These are phyloP conservation scores for Podarcis muralis DNA, from an alignment of 2,113 vertebrate species.

Conservation along the genomic window DNA sequence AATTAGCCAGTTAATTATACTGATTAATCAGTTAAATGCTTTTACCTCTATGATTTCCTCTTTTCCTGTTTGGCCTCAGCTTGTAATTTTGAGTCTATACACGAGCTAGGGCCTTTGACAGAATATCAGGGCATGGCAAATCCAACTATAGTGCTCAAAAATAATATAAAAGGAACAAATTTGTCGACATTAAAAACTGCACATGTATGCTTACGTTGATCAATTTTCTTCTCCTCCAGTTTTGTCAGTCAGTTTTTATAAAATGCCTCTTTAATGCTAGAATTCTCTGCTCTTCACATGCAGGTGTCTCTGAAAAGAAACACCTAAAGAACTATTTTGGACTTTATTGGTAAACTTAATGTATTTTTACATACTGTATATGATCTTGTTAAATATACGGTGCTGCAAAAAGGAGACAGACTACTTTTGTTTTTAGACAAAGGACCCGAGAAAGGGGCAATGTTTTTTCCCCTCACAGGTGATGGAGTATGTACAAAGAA, in stretches of 20 bases:
- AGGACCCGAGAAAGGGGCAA: constrained; percentile 74
- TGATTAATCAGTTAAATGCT: constrained; percentile 3
- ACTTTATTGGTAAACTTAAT: constrained; percentile 44
- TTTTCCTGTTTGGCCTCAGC: not conserved
- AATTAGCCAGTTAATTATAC: not conserved
- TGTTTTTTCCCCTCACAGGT: constrained; percentile 84
- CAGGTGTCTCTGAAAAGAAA: constrained; percentile 51
- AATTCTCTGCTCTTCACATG: constrained; percentile 48
- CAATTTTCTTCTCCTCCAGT: not conserved
- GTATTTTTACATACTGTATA: constrained; percentile 66
- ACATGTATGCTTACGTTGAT: not conserved
- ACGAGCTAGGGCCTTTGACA: constrained; percentile 34
- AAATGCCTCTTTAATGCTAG: constrained; percentile 65
- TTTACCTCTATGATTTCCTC: not conserved
- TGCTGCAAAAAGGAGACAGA: constrained; percentile 61
- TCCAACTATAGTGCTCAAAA: constrained; percentile 60
- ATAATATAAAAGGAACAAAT: constrained; percentile 7
- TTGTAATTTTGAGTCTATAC: not conserved
- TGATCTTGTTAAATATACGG: constrained; percentile 71
- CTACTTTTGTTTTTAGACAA: constrained; percentile 76
- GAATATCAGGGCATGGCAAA: not conserved
- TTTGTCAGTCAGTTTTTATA: constrained; percentile 26
- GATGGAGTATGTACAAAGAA: constrained; percentile 86
- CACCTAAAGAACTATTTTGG: constrained; percentile 33
- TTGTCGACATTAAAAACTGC: constrained; percentile 23